Conservation (phyloP, 2,113 vertebrate genomes). For the Catharus fuscescens region DNA sequence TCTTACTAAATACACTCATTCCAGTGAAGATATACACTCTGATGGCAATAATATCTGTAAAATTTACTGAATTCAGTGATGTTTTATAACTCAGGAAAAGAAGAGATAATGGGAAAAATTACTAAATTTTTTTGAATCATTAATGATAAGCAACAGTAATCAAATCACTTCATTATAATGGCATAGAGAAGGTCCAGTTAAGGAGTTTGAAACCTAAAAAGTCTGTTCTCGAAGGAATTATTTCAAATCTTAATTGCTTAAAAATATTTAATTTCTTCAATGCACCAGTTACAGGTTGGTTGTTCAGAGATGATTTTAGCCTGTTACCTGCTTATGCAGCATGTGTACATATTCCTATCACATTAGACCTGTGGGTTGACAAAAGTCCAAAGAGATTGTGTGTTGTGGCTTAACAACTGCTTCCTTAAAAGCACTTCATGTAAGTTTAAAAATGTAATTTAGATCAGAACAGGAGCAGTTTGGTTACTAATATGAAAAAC, state of each 20-base stretch:
- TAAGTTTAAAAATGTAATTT: neutral
- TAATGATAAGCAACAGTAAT: neutral
- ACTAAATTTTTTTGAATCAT: fast-evolving
- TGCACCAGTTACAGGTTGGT: neutral
- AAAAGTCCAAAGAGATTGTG: neutral
- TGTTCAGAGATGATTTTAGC: neutral
- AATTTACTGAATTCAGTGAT: neutral
- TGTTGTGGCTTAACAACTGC: neutral
- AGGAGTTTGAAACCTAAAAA: neutral
- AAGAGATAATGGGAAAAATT: neutral
- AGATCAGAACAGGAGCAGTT: neutral
- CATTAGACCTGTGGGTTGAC: neutral
- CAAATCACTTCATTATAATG: neutral
- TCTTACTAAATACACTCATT: neutral
- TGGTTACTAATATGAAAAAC: neutral
- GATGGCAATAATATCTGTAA: neutral
- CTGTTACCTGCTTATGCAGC: neutral
- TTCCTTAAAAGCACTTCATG: neutral
- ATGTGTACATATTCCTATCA: neutral
- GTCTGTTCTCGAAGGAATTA: neutral
- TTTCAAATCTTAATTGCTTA: neutral
- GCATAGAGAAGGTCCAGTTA: neutral
- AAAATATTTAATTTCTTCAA: neutral
- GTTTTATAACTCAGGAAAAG: neutral
- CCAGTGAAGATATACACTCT: neutral